These are phyloP conservation scores for Agapetus fuscipes DNA, from an alignment of 2,888 invertebrate genomes.

Conservation along the genomic window DNA sequence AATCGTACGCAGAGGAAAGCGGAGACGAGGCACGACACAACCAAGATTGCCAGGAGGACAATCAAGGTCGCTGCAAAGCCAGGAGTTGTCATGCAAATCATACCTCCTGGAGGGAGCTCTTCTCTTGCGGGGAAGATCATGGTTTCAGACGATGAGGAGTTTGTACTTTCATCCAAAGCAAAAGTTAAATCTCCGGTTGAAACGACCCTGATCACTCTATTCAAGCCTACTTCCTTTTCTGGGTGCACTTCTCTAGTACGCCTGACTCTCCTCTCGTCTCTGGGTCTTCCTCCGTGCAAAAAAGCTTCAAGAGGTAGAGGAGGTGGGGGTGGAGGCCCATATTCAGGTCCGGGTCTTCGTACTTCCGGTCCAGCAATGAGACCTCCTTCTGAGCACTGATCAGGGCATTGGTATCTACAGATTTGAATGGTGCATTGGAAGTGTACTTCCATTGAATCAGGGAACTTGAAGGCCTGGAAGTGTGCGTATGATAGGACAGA, in stretches of 20 bases:
- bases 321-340: slow-evolving; percentile 59
- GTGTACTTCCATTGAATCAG: slow-evolving; percentile 93
- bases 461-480: slow-evolving; percentile 93
- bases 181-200: slow-evolving; percentile 86
- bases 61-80: slow-evolving; percentile 83
- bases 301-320: slow-evolving; percentile 53
- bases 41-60: slow-evolving; percentile 69
- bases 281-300: slow-evolving; percentile 56
- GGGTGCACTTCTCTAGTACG: slow-evolving; percentile 56
- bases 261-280: slow-evolving; percentile 63
- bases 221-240: slow-evolving; percentile 79
- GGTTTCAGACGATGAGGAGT: slow-evolving; percentile 50
- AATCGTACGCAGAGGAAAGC: slow-evolving; percentile 77
- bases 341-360: slow-evolving; percentile 46
- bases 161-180: slow-evolving; percentile 57
- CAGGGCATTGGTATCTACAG: slow-evolving; percentile 86
- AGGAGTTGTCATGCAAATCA: slow-evolving; percentile 92
- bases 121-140: slow-evolving; percentile 63
- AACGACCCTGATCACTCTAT: slow-evolving; percentile 82
- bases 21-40: slow-evolving; percentile 78
- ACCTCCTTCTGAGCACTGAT: slow-evolving; percentile 70
- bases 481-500: slow-evolving; percentile 87
- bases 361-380: slow-evolving; percentile 39
- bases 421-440: slow-evolving; percentile 94
- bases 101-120: slow-evolving; percentile 37